Base-by-base conservation (phyloP, 2,888 invertebrate species). In the Gonocerus acuteangulatus region DNA sequence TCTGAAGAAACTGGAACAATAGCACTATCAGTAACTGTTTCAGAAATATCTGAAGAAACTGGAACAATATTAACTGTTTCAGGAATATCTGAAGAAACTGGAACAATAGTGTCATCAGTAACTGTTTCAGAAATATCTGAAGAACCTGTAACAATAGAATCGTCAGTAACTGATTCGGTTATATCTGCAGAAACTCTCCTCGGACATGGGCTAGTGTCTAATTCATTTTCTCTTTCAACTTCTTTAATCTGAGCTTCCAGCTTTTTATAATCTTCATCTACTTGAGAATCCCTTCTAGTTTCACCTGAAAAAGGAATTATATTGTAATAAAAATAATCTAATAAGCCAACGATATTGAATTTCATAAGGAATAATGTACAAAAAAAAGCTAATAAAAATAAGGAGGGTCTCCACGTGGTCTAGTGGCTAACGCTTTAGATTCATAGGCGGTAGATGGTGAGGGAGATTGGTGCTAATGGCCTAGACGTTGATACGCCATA, bases 191-290 rank as follows among this genome's bases (percentile, higher is more conserved):
- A 36, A n/a, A 27, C 51, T 34, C 9, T 49, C 9, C 32, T 23
- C 0, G 45, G 45, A 2, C 22, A 22, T 9, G 47, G 47, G 13
- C 22, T 6, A 18, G 16, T 45, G 13, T 16, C 18, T 9, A 16
- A 16, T 4, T 47, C 47, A 18, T 19, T 22, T 13, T 23, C 16
- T 57, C 16, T 9, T 34, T 51, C 51, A 18, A 51, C 51, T 9
- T 57, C 57, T 32, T 57, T 57, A 15, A 57, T 47, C 23, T 57
- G 57, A 7, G 23, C 57, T 47, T 45, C 27, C n/a, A 57, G 23
- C 18, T 6, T 23, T 32, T 47, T 34, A 32, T 45, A 57, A 3
- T 45, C 57, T 44, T 47, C 57, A 13, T 57, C 57, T 1, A 23
- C 32, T 21, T 44, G 23, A 27, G 32, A 44, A 4, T 57, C 57